Base-by-base conservation (phyloP, 2,888 invertebrate genomes). In the Nephrocerus scutellatus region DNA sequence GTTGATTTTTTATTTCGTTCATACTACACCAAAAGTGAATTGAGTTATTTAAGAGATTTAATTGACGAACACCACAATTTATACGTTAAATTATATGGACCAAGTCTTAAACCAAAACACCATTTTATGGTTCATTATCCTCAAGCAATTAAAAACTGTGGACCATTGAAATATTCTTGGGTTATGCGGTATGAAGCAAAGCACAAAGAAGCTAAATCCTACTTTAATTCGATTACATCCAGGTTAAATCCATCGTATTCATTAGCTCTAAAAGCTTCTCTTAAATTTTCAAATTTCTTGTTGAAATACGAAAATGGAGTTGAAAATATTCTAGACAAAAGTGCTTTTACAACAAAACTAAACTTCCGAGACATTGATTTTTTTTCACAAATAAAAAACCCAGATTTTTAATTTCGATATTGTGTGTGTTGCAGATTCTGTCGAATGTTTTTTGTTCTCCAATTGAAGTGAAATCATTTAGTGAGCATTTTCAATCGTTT, bases 101-200 rank as follows among this genome's bases (percentile, higher is more conserved):
- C 23, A 16, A 37, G 22, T 13, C 15, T 45, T 4, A 45, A 45
- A 32, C 44, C 44, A 5, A 45, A 42, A 26, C 33, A 30, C 26
- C 45, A 45, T 32, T 45, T 39, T 33, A 14, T 39, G n/a, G 10
- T 35, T 7, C 33, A 36, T 28, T 42, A 39, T 20, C 5, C 26
- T 7, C 5, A 10, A 12, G 34, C 21, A 18, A 37, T 42, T 12
- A 42, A 30, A 32, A 41, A 26, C 13, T 31, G 35, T 24, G 43
- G 46, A 7, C 43, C 46, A 15, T 18, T 32, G 4, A 43, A 43
- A 36, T 41, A 29, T 35, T 18, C 36, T 6, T 46, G 37, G 39
- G 18, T n/a, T 10, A 35, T 46, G 32, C 28, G 41, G 2, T 41
- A 40, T 34, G 45, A 46, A 19, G 36, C 39, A 12, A 39, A 39